Percentiles rank a stretch among this genome's conserved stretches.
Evolutionary conservation across 2,888 invertebrate genomes (phyloP).

Genomic region (Cerastis leucographa): DNA sequence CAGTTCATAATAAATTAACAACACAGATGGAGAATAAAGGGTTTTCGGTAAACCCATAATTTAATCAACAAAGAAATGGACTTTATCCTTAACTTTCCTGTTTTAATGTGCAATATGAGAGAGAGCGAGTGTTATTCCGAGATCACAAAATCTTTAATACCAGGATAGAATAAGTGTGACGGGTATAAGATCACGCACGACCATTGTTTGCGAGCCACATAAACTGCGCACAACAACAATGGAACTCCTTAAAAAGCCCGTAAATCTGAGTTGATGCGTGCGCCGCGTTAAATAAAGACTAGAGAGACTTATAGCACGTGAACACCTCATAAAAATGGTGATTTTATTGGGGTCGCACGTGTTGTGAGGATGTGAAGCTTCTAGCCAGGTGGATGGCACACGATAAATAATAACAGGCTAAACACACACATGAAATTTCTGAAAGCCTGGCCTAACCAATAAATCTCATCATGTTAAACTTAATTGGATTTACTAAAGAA

Average conservation of each 20-base stretch:
- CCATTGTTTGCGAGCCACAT: slow-evolving; percentile 63
- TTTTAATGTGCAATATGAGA: slow-evolving; percentile 29
- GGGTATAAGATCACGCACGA: slow-evolving; percentile 63
- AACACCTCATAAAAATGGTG: slow-evolving; percentile 81
- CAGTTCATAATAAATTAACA: slow-evolving; percentile 9
- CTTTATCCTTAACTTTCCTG: slow-evolving; percentile 2
- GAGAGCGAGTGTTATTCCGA: slow-evolving; percentile 15
- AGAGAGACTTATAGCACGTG: slow-evolving; percentile 76
- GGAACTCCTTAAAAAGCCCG: slow-evolving; percentile 67
- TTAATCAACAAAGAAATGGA: slow-evolving; percentile 27
- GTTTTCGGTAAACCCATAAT: slow-evolving; percentile 21
- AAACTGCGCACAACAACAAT: slow-evolving; percentile 69
- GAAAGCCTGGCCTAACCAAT: not conserved
- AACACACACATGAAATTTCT: slow-evolving; percentile 11
- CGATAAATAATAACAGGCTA: slow-evolving; percentile 35
- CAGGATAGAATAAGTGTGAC: slow-evolving; percentile 52
- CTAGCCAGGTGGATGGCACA: slow-evolving; percentile 51
- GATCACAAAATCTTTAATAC: slow-evolving; percentile 48
- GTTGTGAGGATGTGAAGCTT: slow-evolving; percentile 65
- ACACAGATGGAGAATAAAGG: slow-evolving; percentile 9
- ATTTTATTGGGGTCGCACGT: slow-evolving; percentile 79
- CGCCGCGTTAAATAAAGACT: slow-evolving; percentile 76
- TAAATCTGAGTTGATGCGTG: slow-evolving; percentile 77
- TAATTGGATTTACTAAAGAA: slow-evolving; percentile 15
- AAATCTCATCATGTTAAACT: slow-evolving; percentile 7